phyloP scores from a whole-genome alignment of 2,113 vertebrate genomes.

The Platycercus adscitus region DNA sequence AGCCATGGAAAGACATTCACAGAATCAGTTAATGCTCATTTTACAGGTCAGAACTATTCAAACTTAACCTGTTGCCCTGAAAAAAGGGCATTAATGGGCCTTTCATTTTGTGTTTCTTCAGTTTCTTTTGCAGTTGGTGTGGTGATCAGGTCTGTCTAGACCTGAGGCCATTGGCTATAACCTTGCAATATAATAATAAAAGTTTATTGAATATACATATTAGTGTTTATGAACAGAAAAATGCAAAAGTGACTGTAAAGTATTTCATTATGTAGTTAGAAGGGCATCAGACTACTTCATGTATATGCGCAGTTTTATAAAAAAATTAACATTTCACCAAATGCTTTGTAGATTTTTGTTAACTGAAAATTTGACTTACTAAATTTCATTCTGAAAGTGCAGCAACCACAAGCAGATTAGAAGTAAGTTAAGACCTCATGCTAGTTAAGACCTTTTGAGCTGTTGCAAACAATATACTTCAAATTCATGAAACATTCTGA shows the following conservation, averaged over 20 bases:
- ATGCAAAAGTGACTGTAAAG: not conserved
- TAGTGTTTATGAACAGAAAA: not conserved
- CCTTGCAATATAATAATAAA: not conserved
- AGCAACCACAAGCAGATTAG: not conserved
- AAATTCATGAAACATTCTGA: not conserved
- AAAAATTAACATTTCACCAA: not conserved
- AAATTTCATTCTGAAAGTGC: not conserved
- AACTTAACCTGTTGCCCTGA: not conserved
- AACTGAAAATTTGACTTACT: not conserved
- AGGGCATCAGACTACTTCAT: not conserved
- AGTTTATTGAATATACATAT: not conserved
- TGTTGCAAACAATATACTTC: not conserved
- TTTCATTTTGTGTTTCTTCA: not conserved
- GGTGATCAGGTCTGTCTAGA: not conserved
- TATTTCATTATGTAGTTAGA: not conserved
- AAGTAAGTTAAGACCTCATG: not conserved
- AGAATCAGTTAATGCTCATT: not conserved
- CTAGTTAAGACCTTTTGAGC: not conserved
- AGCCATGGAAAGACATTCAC: not conserved
- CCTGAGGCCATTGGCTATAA: not conserved
- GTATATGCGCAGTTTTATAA: not conserved
- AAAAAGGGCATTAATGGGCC: not conserved
- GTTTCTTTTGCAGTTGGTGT: not conserved
- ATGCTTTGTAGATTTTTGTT: not conserved
- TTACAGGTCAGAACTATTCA: not conserved